A percentile compares a stretch with the other conserved stretches of the same genome.
These are phyloP conservation scores for Harpegnathos saltator DNA, from an alignment of 1,140 invertebrate genomes.

Conservation along the genomic window DNA sequence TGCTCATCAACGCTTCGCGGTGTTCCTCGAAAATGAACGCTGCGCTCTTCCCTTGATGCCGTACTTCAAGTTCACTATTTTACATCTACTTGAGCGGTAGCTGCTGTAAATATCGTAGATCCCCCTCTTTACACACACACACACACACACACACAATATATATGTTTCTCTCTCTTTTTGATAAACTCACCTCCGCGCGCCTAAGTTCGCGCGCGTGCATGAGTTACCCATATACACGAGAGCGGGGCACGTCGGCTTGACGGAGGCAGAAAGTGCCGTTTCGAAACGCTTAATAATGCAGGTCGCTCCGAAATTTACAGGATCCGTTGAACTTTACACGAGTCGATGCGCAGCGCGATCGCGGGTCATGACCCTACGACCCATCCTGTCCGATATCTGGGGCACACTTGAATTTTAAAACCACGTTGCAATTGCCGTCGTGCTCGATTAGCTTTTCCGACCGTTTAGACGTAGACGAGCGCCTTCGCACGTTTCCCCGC, in stretches of 20 bases:
- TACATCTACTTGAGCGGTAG: neutral
- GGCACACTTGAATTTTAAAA: slow-evolving; percentile 82
- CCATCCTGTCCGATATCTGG: slow-evolving; percentile 76
- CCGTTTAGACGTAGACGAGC: slow-evolving; percentile 19
- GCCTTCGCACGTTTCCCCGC: no score
- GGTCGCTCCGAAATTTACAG: slow-evolving; percentile 65
- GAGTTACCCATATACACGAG: neutral
- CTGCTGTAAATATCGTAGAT: slow-evolving; percentile 9
- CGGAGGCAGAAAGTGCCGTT: slow-evolving; percentile 54
- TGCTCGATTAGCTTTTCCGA: slow-evolving; percentile 66
- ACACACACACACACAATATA: no score
- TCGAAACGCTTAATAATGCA: slow-evolving; percentile 76
- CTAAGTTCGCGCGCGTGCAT: neutral
- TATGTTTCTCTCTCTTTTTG: neutral
- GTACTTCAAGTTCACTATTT: slow-evolving; percentile 9
- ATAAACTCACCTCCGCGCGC: neutral
- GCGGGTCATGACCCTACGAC: slow-evolving; percentile 77
- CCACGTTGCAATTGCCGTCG: slow-evolving; percentile 71
- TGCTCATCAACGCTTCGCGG: no score
- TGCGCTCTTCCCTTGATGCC: neutral
- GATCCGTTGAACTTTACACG: slow-evolving; percentile 76
- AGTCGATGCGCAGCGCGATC: slow-evolving; percentile 58
- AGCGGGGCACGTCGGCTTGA: neutral
- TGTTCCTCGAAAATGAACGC: no score
- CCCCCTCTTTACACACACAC: no score